Evolutionary conservation across 2,113 vertebrate species (phyloP).

Genomic region (Pluvialis apricaria): DNA sequence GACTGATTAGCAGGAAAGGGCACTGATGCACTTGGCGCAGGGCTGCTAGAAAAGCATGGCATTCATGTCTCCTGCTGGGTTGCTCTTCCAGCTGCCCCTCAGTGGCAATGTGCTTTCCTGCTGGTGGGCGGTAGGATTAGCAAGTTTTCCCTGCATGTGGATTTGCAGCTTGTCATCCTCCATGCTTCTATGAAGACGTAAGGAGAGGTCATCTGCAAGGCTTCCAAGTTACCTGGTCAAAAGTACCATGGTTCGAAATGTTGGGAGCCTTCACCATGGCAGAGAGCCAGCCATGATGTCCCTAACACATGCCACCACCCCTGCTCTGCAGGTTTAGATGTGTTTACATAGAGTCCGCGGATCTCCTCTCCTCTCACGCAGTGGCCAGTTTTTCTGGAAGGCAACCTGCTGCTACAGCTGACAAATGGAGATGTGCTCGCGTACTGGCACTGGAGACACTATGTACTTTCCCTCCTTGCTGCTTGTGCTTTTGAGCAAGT

Average conservation of each 20-base stretch:
- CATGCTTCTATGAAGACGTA: neutral
- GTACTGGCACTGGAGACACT: neutral
- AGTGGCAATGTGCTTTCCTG: neutral
- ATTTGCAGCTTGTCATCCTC: neutral
- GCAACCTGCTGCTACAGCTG: neutral
- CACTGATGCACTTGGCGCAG: neutral
- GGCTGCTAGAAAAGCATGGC: neutral
- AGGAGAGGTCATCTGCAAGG: neutral
- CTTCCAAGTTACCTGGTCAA: neutral
- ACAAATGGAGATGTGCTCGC: neutral
- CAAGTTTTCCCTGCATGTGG: neutral
- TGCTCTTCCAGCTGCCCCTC: neutral
- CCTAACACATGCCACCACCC: neutral
- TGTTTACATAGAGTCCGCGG: neutral
- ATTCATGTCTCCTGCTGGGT: neutral
- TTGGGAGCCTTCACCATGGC: neutral
- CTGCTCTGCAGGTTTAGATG: neutral
- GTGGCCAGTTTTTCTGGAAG: neutral
- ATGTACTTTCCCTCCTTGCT: neutral
- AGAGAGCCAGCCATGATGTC: neutral
- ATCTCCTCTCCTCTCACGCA: neutral
- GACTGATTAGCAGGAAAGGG: neutral
- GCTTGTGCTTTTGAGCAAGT: neutral
- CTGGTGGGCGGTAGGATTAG: neutral
- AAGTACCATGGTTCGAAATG: accelerated